Evolutionary conservation across 2,113 vertebrate genomes (phyloP).

Genomic region (Rhegmatorhina hoffmannsi): DNA sequence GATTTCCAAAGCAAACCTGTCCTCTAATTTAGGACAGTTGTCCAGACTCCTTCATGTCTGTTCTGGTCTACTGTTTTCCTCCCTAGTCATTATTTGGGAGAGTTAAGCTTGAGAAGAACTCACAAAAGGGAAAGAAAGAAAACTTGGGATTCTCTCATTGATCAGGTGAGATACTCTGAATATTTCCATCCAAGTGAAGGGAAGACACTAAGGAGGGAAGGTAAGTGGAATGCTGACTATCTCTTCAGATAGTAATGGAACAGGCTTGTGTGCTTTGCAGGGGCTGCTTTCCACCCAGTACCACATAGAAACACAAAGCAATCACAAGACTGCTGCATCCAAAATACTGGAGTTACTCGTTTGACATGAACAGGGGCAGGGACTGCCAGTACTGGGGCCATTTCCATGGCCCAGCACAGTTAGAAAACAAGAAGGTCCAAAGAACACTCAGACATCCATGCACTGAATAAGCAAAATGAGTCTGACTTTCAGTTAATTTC

Average conservation of each 20-base stretch:
- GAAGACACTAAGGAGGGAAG: background rate
- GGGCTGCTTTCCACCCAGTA: background rate
- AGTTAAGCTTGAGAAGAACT: background rate
- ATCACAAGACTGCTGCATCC: fast-evolving
- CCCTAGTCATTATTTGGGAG: background rate
- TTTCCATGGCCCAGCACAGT: background rate
- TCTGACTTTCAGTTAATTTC: background rate
- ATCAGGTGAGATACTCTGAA: background rate
- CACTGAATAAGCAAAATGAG: background rate
- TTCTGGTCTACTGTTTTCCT: background rate
- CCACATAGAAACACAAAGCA: fast-evolving
- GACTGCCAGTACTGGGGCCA: background rate
- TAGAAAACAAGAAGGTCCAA: background rate
- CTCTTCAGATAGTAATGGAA: background rate
- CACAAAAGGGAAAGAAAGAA: background rate
- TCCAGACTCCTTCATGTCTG: conserved; percentile 21
- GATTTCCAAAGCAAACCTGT: conserved; percentile 14
- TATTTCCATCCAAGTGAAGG: background rate
- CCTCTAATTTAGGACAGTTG: conserved; percentile 42
- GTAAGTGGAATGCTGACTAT: background rate
- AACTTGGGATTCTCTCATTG: background rate
- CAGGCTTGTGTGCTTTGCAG: background rate
- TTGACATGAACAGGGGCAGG: background rate
- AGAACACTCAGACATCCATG: background rate
- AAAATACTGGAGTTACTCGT: background rate